Conservation (phyloP, 2,113 vertebrate species). For the Muntiacus reevesi region DNA sequence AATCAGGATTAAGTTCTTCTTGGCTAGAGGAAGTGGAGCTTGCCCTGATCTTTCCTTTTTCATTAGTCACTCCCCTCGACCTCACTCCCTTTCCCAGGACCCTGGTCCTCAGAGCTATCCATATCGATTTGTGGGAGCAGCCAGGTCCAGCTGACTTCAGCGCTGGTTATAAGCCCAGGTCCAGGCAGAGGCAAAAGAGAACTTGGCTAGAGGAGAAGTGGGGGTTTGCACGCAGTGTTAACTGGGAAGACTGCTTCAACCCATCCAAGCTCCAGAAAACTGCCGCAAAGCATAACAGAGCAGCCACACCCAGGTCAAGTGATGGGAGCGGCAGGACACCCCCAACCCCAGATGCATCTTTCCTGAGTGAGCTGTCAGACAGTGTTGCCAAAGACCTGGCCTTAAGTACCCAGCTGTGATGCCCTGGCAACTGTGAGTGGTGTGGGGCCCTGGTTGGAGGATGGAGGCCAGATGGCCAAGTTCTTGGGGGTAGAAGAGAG, state of each 20-base stretch:
- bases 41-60: neutral
- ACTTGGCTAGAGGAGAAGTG: neutral
- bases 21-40: neutral
- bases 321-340: neutral
- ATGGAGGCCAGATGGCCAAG: neutral
- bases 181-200: neutral
- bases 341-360: neutral
- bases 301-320: neutral
- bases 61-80: conserved; percentile 19
- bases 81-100: conserved; percentile 55
- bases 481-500: neutral
- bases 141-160: conserved; percentile 9
- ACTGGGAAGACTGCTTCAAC: neutral
- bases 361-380: neutral
- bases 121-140: neutral
- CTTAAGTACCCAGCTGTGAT: neutral
- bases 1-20: conserved; percentile 11
- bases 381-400: neutral
- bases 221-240: neutral
- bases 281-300: neutral
- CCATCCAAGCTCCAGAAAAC: neutral
- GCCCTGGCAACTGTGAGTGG: neutral
- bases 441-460: neutral
- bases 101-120: neutral
- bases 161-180: neutral